Percentiles rank a stretch among this genome's conserved stretches.
Evolutionary conservation across 2,113 vertebrate species (phyloP).

Genomic region (Marmota flaviventris): DNA sequence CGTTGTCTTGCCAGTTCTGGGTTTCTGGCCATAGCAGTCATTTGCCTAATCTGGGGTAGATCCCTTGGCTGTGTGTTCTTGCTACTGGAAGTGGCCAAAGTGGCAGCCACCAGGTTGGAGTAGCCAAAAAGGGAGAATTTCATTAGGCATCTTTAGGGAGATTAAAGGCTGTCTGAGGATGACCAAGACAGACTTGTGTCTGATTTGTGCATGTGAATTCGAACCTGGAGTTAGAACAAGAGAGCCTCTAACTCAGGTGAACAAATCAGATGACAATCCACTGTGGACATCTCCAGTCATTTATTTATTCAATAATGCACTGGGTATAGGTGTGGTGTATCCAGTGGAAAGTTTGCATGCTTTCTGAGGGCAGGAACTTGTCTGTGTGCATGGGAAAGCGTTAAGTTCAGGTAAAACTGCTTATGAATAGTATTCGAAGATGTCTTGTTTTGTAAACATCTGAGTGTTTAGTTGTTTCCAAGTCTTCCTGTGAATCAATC

Average conservation of each 20-base stretch:
- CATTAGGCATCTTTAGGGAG: neutral
- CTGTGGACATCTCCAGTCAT: neutral
- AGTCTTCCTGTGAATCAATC: slow-evolving; percentile 48
- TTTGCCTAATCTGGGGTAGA: neutral
- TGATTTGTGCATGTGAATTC: neutral
- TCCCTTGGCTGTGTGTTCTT: neutral
- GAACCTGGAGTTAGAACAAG: neutral
- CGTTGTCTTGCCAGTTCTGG: neutral
- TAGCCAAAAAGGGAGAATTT: neutral
- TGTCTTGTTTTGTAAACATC: slow-evolving; percentile 24
- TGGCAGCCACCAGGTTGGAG: neutral
- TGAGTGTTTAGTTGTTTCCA: slow-evolving; percentile 34
- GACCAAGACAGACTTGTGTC: neutral
- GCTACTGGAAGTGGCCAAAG: neutral
- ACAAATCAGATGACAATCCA: neutral
- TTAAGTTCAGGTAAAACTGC: slow-evolving; percentile 1
- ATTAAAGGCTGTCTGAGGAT: neutral
- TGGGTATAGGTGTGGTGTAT: neutral
- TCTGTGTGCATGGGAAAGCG: neutral
- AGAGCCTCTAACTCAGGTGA: neutral
- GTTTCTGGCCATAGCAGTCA: neutral
- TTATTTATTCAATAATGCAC: neutral
- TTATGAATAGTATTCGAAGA: slow-evolving; percentile 24
- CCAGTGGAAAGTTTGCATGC: neutral
- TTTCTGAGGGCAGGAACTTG: neutral